These are phyloP conservation scores for Antheraea yamamai DNA, from an alignment of 2,888 invertebrate species.

Conservation along the genomic window DNA sequence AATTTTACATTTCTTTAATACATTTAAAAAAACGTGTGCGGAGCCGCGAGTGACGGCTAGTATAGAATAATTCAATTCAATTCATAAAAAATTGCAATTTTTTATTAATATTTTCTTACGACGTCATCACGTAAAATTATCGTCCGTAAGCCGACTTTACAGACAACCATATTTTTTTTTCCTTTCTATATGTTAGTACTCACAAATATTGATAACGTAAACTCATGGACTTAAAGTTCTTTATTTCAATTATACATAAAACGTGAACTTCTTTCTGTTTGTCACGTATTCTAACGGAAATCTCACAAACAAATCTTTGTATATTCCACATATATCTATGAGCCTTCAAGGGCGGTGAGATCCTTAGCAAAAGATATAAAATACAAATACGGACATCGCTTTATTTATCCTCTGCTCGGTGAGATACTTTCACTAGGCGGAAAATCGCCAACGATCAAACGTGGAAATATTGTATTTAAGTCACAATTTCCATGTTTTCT, in stretches of 20 bases:
- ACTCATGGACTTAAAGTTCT: not conserved
- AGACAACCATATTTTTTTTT: too few species aligned
- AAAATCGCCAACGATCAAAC: not conserved
- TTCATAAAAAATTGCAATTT: too few species aligned
- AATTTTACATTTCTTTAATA: too few species aligned
- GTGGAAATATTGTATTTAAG: not conserved
- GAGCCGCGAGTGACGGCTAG: too few species aligned
- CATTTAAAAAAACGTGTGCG: too few species aligned
- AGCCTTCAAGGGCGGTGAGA: not conserved
- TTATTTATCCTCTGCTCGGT: slow-evolving; percentile 21
- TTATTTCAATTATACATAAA: not conserved
- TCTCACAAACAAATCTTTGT: not conserved
- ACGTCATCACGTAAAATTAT: too few species aligned
- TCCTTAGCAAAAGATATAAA: slow-evolving; percentile 1
- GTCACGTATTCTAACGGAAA: not conserved
- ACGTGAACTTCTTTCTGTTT: not conserved
- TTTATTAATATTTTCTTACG: too few species aligned
- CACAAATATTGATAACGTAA: not conserved
- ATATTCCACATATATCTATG: not conserved
- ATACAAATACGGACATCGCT: slow-evolving; percentile 3
- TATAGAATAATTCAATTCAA: too few species aligned
- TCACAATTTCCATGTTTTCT: not conserved
- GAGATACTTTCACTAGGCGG: not conserved
- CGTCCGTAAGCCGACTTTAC: too few species aligned
- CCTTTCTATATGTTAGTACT: too few species aligned